Percentiles rank a stretch among this genome's conserved stretches.
Evolutionary conservation across 2,888 invertebrate genomes (phyloP).

Genomic region (Drosophila anceps): DNA sequence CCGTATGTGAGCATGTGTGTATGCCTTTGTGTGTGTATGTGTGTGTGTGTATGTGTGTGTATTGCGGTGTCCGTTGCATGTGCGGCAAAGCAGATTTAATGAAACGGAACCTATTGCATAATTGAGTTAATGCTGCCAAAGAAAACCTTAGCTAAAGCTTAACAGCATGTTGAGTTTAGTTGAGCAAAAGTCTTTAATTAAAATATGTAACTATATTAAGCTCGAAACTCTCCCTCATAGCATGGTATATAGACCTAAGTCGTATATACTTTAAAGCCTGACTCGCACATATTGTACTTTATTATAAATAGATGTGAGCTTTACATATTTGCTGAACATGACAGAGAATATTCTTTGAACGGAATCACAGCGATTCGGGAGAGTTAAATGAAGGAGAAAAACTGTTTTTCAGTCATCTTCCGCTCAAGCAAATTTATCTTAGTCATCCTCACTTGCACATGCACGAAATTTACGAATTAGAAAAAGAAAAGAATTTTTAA

Average conservation of each 20-base stretch:
- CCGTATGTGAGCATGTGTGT: constrained; percentile 16
- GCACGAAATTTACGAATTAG: background rate
- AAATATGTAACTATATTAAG: background rate
- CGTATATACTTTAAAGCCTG: background rate
- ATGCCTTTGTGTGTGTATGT: constrained; percentile 4
- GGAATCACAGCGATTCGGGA: background rate
- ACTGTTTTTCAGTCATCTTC: background rate
- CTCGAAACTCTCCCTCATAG: background rate
- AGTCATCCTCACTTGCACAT: background rate
- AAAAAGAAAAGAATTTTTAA: background rate
- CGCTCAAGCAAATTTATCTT: background rate
- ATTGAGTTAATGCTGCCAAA: constrained; percentile 66
- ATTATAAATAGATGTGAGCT: background rate
- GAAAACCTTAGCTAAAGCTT: constrained; percentile 20
- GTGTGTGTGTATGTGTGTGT: background rate
- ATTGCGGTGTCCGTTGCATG: constrained; percentile 23
- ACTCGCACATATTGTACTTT: background rate
- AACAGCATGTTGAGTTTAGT: constrained; percentile 28
- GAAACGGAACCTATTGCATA: constrained; percentile 78
- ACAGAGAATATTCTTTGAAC: background rate
- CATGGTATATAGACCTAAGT: too few species aligned
- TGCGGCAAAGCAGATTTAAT: constrained; percentile 67
- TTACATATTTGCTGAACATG: background rate
- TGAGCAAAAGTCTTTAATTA: constrained; percentile 1
- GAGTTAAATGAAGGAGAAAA: constrained; percentile 1